A percentile compares a stretch with the other conserved stretches of the same genome.
These are phyloP conservation scores for Mesorhabditis spiculigera DNA, from an alignment of 2,888 invertebrate genomes.

Conservation along the genomic window DNA sequence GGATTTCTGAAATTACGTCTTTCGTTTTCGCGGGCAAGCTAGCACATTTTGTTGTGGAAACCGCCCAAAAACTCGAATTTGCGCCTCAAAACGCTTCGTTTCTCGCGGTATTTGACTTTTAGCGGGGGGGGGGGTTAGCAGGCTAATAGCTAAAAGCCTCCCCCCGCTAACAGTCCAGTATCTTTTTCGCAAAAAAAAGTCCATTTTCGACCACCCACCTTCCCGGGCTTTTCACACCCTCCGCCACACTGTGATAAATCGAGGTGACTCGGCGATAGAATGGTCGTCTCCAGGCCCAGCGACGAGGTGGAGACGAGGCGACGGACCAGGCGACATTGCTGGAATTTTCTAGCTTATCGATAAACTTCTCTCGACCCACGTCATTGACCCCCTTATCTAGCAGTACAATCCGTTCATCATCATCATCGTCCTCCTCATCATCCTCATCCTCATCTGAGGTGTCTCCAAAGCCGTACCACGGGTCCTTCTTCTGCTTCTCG, in stretches of 20 bases:
- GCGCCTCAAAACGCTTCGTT: not conserved
- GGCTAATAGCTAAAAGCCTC: too few species aligned
- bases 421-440: not conserved
- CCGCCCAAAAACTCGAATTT: not conserved
- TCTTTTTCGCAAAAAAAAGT: too few species aligned
- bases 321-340: not conserved
- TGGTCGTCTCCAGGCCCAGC: not conserved
- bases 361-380: not conserved
- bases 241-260: not conserved
- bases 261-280: not conserved
- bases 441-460: not conserved
- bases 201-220: not conserved
- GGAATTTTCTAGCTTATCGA: not conserved
- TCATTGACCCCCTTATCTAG: not conserved
- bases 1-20: not conserved
- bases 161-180: too few species aligned
- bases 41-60: not conserved
- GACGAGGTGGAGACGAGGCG: not conserved
- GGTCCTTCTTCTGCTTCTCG: not conserved
- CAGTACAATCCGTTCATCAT: not conserved
- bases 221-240: not conserved
- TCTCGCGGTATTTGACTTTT: constrained; percentile 1
- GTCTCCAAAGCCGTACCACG: not conserved
- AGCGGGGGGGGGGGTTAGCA: too few species aligned
- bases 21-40: not conserved